phyloP scores from a whole-genome alignment of 2,113 vertebrate genomes.

The Thalassoma bifasciatum region DNA sequence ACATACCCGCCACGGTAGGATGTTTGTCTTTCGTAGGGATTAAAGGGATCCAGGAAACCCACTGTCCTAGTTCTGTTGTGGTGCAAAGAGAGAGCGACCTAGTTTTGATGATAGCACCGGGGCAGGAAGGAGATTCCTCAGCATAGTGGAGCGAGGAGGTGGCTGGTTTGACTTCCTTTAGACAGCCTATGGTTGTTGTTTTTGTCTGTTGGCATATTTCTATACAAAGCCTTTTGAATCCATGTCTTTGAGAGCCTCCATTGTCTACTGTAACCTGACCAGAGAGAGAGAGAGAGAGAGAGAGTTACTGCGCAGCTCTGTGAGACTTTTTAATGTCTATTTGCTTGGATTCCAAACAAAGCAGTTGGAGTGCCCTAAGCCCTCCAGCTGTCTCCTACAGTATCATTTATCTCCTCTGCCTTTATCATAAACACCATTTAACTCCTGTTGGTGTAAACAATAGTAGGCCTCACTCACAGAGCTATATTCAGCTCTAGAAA shows the following conservation, averaged over 20 bases:
- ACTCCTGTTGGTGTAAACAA: slow-evolving; percentile 28
- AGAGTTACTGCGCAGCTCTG: slow-evolving; percentile 20
- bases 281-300: slow-evolving; percentile 18
- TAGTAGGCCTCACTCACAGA: not conserved
- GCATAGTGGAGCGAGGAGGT: slow-evolving; percentile 62
- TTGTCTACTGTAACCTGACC: slow-evolving; percentile 71
- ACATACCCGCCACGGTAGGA: slow-evolving; percentile 61
- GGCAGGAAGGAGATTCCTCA: slow-evolving; percentile 64
- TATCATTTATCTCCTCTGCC: not conserved
- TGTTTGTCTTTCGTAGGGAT: slow-evolving; percentile 77
- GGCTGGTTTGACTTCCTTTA: slow-evolving; percentile 41
- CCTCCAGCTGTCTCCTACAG: not conserved
- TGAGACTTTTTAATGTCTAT: slow-evolving; percentile 21
- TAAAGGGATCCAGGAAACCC: slow-evolving; percentile 76
- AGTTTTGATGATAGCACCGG: slow-evolving; percentile 61
- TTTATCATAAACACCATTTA: not conserved
- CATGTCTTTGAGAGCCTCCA: slow-evolving; percentile 56
- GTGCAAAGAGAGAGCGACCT: slow-evolving; percentile 54
- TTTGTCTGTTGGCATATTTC: slow-evolving; percentile 47
- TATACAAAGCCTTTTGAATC: slow-evolving; percentile 42
- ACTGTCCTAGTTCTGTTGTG: slow-evolving; percentile 69
- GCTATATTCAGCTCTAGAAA: slow-evolving; percentile 16
- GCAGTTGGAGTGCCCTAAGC: not conserved
- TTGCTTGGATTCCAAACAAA: slow-evolving; percentile 30
- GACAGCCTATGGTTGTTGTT: slow-evolving; percentile 5